Base-by-base conservation (phyloP, 2,888 invertebrate species). In the Mystacides longicornis region DNA sequence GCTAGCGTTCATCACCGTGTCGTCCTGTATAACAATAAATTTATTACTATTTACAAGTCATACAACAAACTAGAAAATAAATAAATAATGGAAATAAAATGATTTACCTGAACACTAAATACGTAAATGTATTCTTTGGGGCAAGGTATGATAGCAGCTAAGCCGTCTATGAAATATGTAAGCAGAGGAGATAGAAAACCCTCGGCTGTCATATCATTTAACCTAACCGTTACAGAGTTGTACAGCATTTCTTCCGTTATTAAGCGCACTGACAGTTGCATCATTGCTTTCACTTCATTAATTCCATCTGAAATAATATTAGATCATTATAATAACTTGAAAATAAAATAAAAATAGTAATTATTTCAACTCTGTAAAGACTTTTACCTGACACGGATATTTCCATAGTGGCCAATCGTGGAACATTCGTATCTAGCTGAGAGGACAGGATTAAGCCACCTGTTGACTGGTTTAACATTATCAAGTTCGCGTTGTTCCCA, bases 181-280 rank as follows among this genome's bases (percentile, higher is more conserved):
- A 93, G 75, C 11, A 96, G 71, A 0, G 93, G 94, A 1, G 94
- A 93, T 1, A 97, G 77, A 69, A 97, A 96, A 2, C 89, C 89
- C 64, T 93, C 89, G 49, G 90, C 89, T 0, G 93, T 93, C 91
- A 96, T 94, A 65, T 93, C 92, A 67, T 91, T 89, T 18, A 97
- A 73, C 2, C 95, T 81, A 0, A 98, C 89, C 0, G 96, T 96
- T 42, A 97, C 93, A 0, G 95, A 94, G 71, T 93, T 94, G 67
- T 87, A 86, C 1, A 97, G 75, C 93, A 97, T 96, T 63, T 93
- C 89, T 67, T 93, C 92, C 0, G 95, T 95, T 57, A 98, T 91
- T 23, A 96, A 78, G 1, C 93, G 81, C 0, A 96, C 95, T 1
- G 87, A 85, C 0, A 97, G 79, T 58, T 89, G 89, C 89, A 96